Evolutionary conservation across 92 coral and sea anemone species (phyloP).

Genomic region (Parazoanthus atlanticus): DNA sequence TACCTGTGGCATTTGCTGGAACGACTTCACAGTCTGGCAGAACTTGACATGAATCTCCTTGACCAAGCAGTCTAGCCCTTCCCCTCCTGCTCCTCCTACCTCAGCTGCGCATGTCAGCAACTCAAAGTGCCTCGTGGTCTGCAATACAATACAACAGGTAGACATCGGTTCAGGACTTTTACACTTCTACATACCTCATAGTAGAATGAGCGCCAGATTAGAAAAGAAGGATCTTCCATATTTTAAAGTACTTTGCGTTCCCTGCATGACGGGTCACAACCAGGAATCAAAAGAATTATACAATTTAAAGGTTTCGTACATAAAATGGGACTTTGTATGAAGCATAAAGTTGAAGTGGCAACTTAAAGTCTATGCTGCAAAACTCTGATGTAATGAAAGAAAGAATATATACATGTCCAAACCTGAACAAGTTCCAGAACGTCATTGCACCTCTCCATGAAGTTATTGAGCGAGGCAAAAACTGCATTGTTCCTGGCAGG

Average conservation of each 20-base stretch:
- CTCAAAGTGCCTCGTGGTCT: slow-evolving; percentile 96
- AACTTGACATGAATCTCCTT: slow-evolving; percentile 89
- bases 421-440: slow-evolving; percentile 94
- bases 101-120: slow-evolving; percentile 85
- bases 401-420: neutral
- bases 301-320: neutral
- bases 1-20: slow-evolving; percentile 87
- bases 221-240: neutral
- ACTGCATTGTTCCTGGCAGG: slow-evolving; percentile 92
- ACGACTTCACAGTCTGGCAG: slow-evolving; percentile 77
- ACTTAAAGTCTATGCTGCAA: neutral
- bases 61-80: slow-evolving; percentile 85
- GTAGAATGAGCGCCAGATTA: neutral
- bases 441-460: slow-evolving; percentile 99
- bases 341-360: neutral
- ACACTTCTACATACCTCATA: no score
- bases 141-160: neutral
- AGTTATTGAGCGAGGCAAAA: slow-evolving; percentile 83
- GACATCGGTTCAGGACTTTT: neutral
- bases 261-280: neutral
- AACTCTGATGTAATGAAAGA: no score
- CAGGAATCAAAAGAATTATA: neutral
- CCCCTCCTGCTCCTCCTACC: slow-evolving; percentile 98
- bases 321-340: no score
- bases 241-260: neutral